These are phyloP conservation scores for Phaethornis superciliosus DNA, from an alignment of 2,113 vertebrate species.

Conservation along the genomic window DNA sequence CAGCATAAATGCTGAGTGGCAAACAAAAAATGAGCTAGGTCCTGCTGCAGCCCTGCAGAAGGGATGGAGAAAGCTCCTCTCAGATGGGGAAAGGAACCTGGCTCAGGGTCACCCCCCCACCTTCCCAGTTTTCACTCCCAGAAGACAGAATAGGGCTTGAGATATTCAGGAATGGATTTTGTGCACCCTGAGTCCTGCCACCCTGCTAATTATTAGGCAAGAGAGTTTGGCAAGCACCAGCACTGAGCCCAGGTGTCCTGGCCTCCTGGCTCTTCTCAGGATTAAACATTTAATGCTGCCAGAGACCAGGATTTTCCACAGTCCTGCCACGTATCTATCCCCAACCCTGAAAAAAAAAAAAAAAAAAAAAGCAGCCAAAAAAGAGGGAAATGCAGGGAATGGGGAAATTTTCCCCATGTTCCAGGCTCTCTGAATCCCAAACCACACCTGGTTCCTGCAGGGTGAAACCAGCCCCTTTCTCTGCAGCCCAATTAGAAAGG, in stretches of 20 bases:
- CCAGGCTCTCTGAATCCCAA: not conserved
- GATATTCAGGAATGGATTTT: not conserved
- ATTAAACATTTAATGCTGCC: not conserved
- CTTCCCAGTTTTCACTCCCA: fast-evolving
- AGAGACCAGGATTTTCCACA: fast-evolving
- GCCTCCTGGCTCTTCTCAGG: not conserved
- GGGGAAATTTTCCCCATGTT: not conserved
- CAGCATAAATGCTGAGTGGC: not conserved
- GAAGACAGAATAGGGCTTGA: not conserved
- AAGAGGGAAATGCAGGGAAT: not conserved
- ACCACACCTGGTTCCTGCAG: not conserved
- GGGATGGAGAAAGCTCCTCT: not conserved
- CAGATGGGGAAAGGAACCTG: not conserved
- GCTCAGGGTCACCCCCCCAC: not conserved
- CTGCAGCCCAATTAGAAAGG: not conserved
- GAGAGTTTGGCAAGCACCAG: not conserved
- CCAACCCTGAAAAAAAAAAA: not conserved
- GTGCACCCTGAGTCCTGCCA: not conserved
- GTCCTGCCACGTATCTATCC: not conserved
- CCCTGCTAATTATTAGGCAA: not conserved
- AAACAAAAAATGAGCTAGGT: not conserved
- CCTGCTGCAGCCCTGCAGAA: not conserved
- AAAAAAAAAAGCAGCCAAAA: not conserved
- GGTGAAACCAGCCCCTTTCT: not conserved
- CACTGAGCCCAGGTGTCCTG: not conserved